These are phyloP conservation scores for Micoletzkya japonica DNA, from an alignment of 2,888 invertebrate genomes.

Conservation along the genomic window DNA sequence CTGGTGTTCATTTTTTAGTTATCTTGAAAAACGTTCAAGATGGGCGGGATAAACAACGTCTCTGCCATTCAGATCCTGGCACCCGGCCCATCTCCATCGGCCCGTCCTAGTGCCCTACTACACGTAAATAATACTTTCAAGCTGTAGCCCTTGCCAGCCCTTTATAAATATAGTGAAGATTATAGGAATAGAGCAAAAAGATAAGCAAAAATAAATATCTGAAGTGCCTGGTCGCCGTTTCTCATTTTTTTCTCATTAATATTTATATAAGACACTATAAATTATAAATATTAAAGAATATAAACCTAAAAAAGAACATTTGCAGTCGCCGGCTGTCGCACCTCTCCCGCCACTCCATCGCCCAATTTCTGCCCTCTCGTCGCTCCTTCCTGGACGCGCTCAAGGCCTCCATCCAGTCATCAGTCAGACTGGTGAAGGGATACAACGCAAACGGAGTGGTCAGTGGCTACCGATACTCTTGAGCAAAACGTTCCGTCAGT, in stretches of 20 bases:
- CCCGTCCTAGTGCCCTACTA: conserved; percentile 14
- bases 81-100: conserved; percentile 22
- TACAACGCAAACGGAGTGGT: too few species aligned
- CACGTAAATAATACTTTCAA: background rate
- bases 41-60: too few species aligned
- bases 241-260: background rate
- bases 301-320: background rate
- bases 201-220: background rate
- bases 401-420: too few species aligned
- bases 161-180: background rate
- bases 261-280: background rate
- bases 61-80: conserved; percentile 7
- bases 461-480: too few species aligned
- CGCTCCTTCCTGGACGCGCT: conserved; percentile 13
- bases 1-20: too few species aligned
- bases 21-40: too few species aligned
- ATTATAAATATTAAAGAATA: background rate
- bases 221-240: background rate
- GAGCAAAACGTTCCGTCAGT: too few species aligned
- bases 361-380: background rate
- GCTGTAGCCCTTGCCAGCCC: background rate
- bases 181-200: background rate
- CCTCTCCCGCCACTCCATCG: conserved; percentile 17
- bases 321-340: conserved; percentile 20
- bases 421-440: too few species aligned